Conservation (phyloP, 2,113 vertebrate genomes). For the Cyanoliseus patagonus region DNA sequence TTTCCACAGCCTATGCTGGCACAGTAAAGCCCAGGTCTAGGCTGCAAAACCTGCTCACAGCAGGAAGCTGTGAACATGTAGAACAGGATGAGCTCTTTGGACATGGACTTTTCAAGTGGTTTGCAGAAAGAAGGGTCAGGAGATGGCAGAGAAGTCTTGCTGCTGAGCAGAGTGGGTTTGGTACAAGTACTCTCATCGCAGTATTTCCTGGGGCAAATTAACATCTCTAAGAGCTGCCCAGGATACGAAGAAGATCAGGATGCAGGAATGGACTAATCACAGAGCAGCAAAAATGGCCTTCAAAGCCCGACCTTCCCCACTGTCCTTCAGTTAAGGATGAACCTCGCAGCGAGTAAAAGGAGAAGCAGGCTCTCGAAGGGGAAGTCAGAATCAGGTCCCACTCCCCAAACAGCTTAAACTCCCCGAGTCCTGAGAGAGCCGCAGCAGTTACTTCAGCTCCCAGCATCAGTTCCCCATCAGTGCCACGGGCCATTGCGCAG, state of each 20-base stretch:
- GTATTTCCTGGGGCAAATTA: not conserved
- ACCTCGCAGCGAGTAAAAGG: not conserved
- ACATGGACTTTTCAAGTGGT: not conserved
- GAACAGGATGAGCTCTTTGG: not conserved
- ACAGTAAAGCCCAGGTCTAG: not conserved
- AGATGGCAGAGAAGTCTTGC: not conserved
- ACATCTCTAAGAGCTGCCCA: not conserved
- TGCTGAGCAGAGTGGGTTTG: not conserved
- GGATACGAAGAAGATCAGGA: not conserved
- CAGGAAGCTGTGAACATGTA: not conserved
- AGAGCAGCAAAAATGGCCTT: not conserved
- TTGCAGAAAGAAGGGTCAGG: not conserved
- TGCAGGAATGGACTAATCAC: rapidly evolving
- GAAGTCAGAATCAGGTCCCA: not conserved
- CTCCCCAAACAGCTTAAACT: not conserved
- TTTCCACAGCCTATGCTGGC: not conserved
- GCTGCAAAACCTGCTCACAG: not conserved
- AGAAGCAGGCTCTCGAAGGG: not conserved
- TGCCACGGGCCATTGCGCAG: rapidly evolving
- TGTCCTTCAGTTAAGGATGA: not conserved
- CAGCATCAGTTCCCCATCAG: not conserved
- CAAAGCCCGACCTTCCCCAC: not conserved
- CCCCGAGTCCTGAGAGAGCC: not conserved
- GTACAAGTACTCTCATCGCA: not conserved
- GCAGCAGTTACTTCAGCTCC: not conserved